Evolutionary conservation across 2,797 vertebrate genomes (phyloP), one percentile per base, ranked within the genome.

Genomic region (Rachycentron canadum): DNA sequence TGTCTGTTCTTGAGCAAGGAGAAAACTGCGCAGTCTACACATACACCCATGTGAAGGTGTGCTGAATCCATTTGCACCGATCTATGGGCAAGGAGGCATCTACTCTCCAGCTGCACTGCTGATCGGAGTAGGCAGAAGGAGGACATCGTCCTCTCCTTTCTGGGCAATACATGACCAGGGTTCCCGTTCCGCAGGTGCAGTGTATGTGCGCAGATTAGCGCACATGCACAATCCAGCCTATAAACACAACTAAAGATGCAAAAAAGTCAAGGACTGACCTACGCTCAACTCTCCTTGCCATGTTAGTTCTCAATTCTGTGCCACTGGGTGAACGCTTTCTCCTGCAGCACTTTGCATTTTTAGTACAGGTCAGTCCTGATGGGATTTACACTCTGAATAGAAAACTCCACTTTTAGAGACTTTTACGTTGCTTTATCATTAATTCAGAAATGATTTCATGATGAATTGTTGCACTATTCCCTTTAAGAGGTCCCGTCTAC

Each of bases 121-220:
- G 79, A 93, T 92, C 13, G 43, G 73, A 92, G 74, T 0, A 50
- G 91, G 87, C 91, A 92, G 90, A 90, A 92, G 65, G 84, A 91
- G 90, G 90, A 26, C 91, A 76, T 25, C 64, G 32, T 53, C 23
- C 13, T 62, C 34, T 74, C 47, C 73, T 76, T 53, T 43, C 66
- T 65, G 82, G 61, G 65, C 57, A 23, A 14, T 17, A 5, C 56
- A 23, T 30, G 66, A 72, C 76, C 80, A 43, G 36, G 65, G 72
- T 65, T 77, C 73, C 79, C 7, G 21, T 41, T 76, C 26, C 26
- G 64, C 83, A 80, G 83, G 65, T 79, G 61, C 74, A 79, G 65
- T 82, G 43, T 69, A 62, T n/a, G 71, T 71, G 30, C 47, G 77
- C 56, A 34, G 12, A n/a, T n/a, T n/a, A n/a, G 19, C 2, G 47